Base-by-base conservation (phyloP, 37 sponge, comb jelly and placozoan species). In the Spongilla lacustris region DNA sequence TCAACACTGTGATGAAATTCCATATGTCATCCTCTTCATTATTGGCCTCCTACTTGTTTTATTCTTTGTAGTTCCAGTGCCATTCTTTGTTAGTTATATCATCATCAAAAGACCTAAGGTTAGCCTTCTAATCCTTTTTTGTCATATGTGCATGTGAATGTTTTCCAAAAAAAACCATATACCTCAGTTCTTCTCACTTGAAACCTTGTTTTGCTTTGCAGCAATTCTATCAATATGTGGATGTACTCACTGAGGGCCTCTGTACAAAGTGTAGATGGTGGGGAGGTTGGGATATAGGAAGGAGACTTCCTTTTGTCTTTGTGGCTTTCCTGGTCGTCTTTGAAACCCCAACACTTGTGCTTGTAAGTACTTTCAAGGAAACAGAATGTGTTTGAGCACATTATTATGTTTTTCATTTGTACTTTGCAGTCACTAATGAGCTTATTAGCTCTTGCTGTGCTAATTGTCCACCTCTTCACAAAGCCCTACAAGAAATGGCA, bases 231-330 rank as follows among this genome's bases (percentile, higher is more conserved):
- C 88, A 86, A 25, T 93, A 84, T 87, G 83, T 88, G 36, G 94
- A 93, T 87, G 94, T 90, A 26, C 68, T 93, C 6, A 93, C 94
- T 4, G 50, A 90, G 2, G 94, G 94, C 3, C 86, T 93, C n/a
- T 80, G 75, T 75, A 50, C 34, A 23, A 87, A 87, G 74, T 83
- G 87, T 76, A 70, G 85, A 0, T 90, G 91, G 94, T 93, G 84
- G 81, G 94, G 94, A 67, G 94, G 94, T 8, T 93, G 94, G 94
- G 94, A 93, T 49, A 67, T 93, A 23, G 94, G 84, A 28, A 69
- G 94, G 28, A 68, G 94, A 41, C 88, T 93, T 28, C 81, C 79
- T 2, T 90, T 93, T 37, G 85, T 93, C 37, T 10, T 90, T 48
- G 83, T 93, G 4, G 46, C 81, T 29, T 83, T 48, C 76, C 81